Conservation (phyloP, 2,113 vertebrate genomes). For the Labeo rohita region DNA sequence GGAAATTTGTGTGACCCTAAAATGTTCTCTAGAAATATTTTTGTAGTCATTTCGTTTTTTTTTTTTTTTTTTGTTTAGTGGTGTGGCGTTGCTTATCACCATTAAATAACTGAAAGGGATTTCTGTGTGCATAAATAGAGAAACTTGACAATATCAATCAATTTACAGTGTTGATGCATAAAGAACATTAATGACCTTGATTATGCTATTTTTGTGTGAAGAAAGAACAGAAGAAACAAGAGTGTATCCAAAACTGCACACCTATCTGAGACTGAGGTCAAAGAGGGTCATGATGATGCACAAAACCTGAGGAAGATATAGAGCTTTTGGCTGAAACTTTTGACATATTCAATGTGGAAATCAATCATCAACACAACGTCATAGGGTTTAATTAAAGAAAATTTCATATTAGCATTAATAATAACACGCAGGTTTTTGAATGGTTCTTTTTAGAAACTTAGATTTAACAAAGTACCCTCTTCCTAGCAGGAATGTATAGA, state of each 20-base stretch:
- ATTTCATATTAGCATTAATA: neutral
- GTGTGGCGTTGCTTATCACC: too few relatives aligned
- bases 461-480: neutral
- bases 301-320: neutral
- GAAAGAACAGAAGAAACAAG: neutral
- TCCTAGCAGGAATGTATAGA: neutral
- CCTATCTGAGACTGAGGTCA: neutral
- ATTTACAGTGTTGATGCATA: neutral
- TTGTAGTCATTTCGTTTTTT: too few relatives aligned
- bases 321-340: neutral
- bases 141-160: neutral
- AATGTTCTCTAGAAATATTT: neutral
- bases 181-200: neutral
- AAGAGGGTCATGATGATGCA: neutral
- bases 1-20: neutral
- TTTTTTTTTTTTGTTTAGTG: too few relatives aligned
- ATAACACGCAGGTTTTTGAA: neutral
- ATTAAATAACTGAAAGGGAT: neutral
- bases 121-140: neutral
- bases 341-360: neutral
- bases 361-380: neutral
- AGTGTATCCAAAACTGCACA: neutral
- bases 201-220: neutral
- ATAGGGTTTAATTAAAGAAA: neutral
- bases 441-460: neutral